Evolutionary conservation across 2,113 vertebrate genomes (phyloP).

Genomic region (Rattus rattus): DNA sequence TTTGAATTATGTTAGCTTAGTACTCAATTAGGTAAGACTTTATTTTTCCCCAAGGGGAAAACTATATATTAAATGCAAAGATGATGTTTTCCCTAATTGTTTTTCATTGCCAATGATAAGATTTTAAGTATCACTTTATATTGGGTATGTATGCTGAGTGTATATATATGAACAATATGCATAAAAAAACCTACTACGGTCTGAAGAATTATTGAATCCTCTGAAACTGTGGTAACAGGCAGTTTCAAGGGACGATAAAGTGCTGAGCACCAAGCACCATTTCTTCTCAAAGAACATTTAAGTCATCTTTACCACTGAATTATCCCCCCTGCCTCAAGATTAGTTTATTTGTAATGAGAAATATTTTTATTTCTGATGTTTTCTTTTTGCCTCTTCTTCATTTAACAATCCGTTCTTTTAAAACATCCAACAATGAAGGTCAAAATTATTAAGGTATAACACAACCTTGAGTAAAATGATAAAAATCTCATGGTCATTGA

Average conservation of each 20-base stretch:
- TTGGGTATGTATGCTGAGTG: too few species aligned
- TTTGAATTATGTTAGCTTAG: conserved; percentile 57
- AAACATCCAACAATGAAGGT: neutral
- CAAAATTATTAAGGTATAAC: neutral
- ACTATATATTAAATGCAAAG: conserved; percentile 48
- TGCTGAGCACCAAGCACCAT: neutral
- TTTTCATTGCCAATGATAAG: conserved; percentile 21
- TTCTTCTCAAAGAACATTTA: neutral
- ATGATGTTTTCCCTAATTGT: neutral
- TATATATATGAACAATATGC: neutral
- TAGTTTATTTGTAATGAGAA: neutral
- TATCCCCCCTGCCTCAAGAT: neutral
- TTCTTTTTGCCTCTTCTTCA: neutral
- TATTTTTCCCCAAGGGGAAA: neutral
- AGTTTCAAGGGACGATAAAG: neutral
- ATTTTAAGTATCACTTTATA: neutral
- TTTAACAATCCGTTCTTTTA: neutral
- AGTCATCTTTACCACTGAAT: neutral
- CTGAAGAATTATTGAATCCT: neutral
- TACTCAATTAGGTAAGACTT: conserved; percentile 26
- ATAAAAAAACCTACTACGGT: neutral
- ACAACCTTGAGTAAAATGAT: neutral
- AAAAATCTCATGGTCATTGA: neutral
- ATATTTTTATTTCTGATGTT: neutral
- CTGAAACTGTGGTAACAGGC: neutral